Percentiles rank a stretch among this genome's conserved stretches.
Conservation (phyloP, 2,888 invertebrate genomes). For the Uloborus plumipes region DNA sequence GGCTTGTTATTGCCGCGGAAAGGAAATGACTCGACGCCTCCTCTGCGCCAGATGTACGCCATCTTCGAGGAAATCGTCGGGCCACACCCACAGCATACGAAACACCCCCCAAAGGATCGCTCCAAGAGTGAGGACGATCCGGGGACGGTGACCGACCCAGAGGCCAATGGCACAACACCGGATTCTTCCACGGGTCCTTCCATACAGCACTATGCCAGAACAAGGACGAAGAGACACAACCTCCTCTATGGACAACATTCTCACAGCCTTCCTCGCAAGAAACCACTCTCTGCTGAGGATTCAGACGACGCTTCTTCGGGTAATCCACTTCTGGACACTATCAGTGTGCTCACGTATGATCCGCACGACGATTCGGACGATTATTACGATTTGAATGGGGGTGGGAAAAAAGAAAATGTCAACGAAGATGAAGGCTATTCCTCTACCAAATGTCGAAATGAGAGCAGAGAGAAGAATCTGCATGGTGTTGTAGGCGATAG, state of each 20-base stretch:
- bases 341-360: slow-evolving; percentile 69
- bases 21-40: slow-evolving; percentile 70
- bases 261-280: slow-evolving; percentile 24
- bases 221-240: slow-evolving; percentile 32
- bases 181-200: slow-evolving; percentile 1
- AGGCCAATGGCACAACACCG: background rate
- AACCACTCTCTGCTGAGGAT: slow-evolving; percentile 21
- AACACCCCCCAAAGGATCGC: slow-evolving; percentile 4
- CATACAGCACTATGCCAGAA: slow-evolving; percentile 15
- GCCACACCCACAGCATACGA: slow-evolving; percentile 36
- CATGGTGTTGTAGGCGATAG: slow-evolving; percentile 67
- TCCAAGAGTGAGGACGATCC: slow-evolving; percentile 30
- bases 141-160: slow-evolving; percentile 24
- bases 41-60: slow-evolving; percentile 69
- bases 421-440: slow-evolving; percentile 48
- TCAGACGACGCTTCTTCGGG: slow-evolving; percentile 35
- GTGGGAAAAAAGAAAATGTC: slow-evolving; percentile 56
- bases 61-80: slow-evolving; percentile 65
- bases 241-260: slow-evolving; percentile 35
- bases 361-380: slow-evolving; percentile 68
- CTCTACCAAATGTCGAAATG: slow-evolving; percentile 12
- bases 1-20: too few relatives aligned
- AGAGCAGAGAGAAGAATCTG: slow-evolving; percentile 1
- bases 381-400: slow-evolving; percentile 65
- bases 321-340: slow-evolving; percentile 71